A percentile compares a stretch with the other conserved stretches of the same genome.
phyloP scores from a whole-genome alignment of 2,113 vertebrate species.

The Dermatemys mawii region DNA sequence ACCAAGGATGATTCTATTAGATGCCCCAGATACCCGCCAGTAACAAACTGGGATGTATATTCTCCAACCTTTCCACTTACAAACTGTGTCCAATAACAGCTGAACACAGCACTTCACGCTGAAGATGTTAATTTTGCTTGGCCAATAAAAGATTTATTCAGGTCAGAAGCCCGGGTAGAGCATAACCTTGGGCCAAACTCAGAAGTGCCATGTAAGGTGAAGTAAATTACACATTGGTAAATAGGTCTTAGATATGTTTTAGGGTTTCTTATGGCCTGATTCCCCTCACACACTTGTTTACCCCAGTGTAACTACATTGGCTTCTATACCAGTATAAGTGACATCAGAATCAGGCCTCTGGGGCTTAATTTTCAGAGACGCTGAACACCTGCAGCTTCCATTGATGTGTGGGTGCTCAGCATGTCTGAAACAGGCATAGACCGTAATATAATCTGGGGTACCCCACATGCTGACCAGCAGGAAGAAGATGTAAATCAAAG shows the following conservation, averaged over 20 bases:
- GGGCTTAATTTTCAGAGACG: not conserved
- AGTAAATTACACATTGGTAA: not conserved
- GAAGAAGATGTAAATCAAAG: not conserved
- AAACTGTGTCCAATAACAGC: not conserved
- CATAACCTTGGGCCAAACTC: not conserved
- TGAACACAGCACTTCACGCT: not conserved
- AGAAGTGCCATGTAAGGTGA: not conserved
- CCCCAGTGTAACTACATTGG: not conserved
- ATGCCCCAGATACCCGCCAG: constrained; percentile 9
- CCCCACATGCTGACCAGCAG: not conserved
- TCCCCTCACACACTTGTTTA: not conserved
- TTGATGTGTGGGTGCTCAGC: not conserved
- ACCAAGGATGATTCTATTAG: constrained; percentile 39
- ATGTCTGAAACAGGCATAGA: not conserved
- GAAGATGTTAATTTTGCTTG: not conserved
- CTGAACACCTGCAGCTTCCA: not conserved
- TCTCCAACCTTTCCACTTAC: not conserved
- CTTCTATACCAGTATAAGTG: not conserved
- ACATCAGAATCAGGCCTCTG: not conserved
- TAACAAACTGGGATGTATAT: not conserved
- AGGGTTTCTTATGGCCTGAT: not conserved
- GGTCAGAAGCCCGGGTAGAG: not conserved
- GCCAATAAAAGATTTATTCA: not conserved
- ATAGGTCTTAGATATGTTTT: not conserved
- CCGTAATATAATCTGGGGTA: not conserved